Conservation (phyloP, 2,113 vertebrate genomes). For the Ginglymostoma cirratum region DNA sequence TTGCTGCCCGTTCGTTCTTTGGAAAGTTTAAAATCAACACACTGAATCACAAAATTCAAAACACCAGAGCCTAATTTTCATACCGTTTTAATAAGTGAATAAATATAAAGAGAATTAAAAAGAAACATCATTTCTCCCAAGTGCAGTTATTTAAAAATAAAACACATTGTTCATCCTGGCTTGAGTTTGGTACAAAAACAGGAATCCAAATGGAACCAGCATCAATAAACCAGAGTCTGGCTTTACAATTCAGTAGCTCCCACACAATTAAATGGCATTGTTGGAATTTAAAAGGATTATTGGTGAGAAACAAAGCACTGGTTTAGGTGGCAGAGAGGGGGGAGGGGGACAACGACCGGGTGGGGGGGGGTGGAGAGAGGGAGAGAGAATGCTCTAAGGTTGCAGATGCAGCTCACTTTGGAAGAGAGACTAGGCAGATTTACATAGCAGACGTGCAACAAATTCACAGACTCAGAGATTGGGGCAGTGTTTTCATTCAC, state of each 20-base stretch:
- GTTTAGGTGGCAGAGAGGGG: not conserved
- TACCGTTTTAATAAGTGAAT: conserved; percentile 12
- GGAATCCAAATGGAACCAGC: not conserved
- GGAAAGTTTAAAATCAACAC: too few species aligned
- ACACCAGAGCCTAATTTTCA: not conserved
- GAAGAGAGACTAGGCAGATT: not conserved
- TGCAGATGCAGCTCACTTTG: not conserved
- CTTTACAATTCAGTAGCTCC: not conserved
- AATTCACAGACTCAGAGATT: not conserved
- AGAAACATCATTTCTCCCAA: not conserved
- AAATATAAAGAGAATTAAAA: not conserved
- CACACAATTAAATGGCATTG: not conserved
- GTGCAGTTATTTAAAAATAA: not conserved
- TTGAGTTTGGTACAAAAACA: not conserved
- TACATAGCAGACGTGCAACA: not conserved
- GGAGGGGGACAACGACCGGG: too few species aligned
- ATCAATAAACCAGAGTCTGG: not conserved
- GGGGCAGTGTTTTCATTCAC: not conserved
- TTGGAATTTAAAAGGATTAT: not conserved
- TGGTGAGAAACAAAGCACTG: not conserved
- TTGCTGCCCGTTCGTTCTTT: too few species aligned
- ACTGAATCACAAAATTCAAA: not conserved
- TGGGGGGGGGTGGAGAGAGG: too few species aligned
- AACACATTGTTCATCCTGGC: not conserved
- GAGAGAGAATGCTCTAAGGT: not conserved